phyloP scores from a whole-genome alignment of 2,888 invertebrate genomes.

The Drosophila mayaguana region DNA sequence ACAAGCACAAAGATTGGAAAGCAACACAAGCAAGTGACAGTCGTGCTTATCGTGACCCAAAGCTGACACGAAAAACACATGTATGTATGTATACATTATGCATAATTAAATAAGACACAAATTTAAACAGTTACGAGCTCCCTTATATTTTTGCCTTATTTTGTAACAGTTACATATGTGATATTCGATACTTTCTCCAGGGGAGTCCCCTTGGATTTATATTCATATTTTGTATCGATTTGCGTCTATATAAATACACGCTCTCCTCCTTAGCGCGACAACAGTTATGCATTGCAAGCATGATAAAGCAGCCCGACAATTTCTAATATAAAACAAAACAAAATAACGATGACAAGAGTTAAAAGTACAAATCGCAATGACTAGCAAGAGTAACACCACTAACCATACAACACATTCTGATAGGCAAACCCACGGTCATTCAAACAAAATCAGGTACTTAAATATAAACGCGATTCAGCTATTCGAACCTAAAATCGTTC shows the following conservation, averaged over 20 bases:
- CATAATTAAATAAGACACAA: conserved; percentile 5
- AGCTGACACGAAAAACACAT: background rate
- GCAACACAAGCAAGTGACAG: background rate
- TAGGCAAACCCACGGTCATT: no score
- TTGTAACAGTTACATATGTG: background rate
- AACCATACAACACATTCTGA: background rate
- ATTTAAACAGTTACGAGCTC: background rate
- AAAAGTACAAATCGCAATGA: background rate
- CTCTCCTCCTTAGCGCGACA: conserved; percentile 6
- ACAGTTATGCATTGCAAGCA: conserved; percentile 25
- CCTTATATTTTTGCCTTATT: background rate
- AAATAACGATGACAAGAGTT: background rate
- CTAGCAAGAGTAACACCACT: background rate
- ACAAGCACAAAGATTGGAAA: conserved; percentile 3
- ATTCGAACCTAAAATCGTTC: no score
- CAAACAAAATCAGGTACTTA: no score
- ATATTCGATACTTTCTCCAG: background rate
- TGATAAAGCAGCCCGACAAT: conserved; percentile 39
- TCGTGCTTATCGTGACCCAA: conserved; percentile 29
- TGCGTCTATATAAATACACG: background rate
- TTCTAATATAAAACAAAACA: conserved; percentile 2
- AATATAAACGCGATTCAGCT: no score
- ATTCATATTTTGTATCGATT: background rate
- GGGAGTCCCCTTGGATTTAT: background rate
- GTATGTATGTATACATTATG: background rate